Base-by-base conservation (phyloP, 2,113 vertebrate species). In the Ophthalmolycus amberensis region DNA sequence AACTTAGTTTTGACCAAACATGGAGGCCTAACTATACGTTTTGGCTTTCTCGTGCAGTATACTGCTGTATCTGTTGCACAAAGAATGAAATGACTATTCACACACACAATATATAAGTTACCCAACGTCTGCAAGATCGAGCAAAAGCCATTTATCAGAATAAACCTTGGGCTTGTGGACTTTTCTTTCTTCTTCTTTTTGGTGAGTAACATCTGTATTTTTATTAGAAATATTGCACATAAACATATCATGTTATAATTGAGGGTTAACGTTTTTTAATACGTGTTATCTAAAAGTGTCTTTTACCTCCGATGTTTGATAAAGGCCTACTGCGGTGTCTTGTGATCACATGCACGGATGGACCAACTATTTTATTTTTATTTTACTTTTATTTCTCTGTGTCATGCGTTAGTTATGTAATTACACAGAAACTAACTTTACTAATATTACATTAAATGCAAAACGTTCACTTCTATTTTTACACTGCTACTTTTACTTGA, bases 401-500 rank as follows among this genome's bases (percentile, higher is more conserved):
- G 9, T 42, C 34, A 71, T 16, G 14, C 4, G 11, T 72, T 15
- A 54, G 32, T 12, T 16, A 72, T 42, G 25, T 2, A 27, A 72
- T 72, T 9, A 60, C 9, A 58, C 6, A 2, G 22, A 54, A 71
- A 25, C 8, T 12, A 32, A 6, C 3, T 16, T 25, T 3, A 6
- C 3, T 15, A 5, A 34, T 63, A 44, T 14, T 10, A n/a, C 18
- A 7, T 69, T 22, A n/a, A 74, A 54, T 46, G 4, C 8, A n/a
- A 38, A 16, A 56, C 62, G 52, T 38, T 44, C 16, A 34, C 7
- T 29, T 44, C 6, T 67, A 62, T 62, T 83, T 62, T 70, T 25
- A n/a, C 40, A 29, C 32, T 66, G 18, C 42, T 27, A 29, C 69
- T 64, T 75, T 60, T 60, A 16, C 72, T 62, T 3, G 65, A 29